Evolutionary conservation across 2,113 vertebrate genomes (phyloP).

Genomic region (Lonchura striata): DNA sequence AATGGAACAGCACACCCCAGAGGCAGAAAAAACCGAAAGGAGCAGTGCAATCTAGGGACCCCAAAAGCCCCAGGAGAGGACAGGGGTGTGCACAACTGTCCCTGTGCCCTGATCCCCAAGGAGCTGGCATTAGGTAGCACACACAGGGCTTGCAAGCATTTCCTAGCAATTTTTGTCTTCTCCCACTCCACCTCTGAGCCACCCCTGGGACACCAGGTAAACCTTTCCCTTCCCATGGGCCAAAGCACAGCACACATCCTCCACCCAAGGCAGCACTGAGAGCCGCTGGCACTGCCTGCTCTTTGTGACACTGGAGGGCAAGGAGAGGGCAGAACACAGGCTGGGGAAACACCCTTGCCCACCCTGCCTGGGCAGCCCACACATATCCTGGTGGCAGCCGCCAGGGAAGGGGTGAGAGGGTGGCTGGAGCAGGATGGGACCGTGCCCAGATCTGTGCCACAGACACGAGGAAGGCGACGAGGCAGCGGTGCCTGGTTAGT

Average conservation of each 20-base stretch:
- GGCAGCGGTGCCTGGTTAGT: background rate
- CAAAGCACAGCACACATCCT: fast-evolving
- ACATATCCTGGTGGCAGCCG: fast-evolving
- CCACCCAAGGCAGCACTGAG: fast-evolving
- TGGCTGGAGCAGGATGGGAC: background rate
- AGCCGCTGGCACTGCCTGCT: fast-evolving
- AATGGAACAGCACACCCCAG: background rate
- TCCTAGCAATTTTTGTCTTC: background rate
- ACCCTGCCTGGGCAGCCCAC: background rate
- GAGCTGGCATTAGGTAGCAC: background rate
- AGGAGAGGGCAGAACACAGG: background rate
- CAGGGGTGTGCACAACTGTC: fast-evolving
- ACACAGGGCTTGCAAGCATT: background rate
- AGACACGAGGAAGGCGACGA: background rate
- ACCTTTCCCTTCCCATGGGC: background rate
- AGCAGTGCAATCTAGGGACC: background rate
- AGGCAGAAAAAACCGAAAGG: background rate
- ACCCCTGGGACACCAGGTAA: background rate
- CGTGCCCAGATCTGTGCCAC: fast-evolving
- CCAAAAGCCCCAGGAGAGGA: background rate
- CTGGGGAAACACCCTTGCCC: background rate
- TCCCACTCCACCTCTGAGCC: background rate
- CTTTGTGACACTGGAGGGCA: background rate
- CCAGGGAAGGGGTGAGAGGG: fast-evolving
- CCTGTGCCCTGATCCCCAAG: fast-evolving